Evolutionary conservation across 2,797 vertebrate genomes (phyloP), one percentile per base, ranked within the genome.

Genomic region (Betta splendens): DNA sequence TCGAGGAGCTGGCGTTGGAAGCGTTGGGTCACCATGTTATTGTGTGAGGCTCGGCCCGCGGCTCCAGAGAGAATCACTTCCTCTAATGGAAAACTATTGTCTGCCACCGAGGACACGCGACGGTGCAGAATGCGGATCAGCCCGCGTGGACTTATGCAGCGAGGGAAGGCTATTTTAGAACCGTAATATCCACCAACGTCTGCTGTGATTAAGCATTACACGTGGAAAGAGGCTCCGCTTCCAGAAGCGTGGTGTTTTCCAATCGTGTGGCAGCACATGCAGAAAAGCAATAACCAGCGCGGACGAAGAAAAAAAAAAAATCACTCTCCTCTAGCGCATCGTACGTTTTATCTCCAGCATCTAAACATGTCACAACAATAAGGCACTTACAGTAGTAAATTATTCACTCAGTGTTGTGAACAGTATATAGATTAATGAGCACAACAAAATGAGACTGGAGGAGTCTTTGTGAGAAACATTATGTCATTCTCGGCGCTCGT

Each of bases 11-110:
- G 0, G 49, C 39, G 70, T 81, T 44, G 65, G 67, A 33, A 69
- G 85, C 83, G 78, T 74, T 55, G 45, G 71, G 74, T 74, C 53
- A 52, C 53, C 3, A 61, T 75, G 82, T 87, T 85, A 86, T 88
- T 89, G 87, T 89, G 80, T 77, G 83, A 76, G 68, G 78, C 75
- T 73, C 58, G 69, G 83, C 81, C 76, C 23, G 50, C 16, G 72
- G 79, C 79, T 79, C 71, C 32, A 11, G 57, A 50, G 81, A 83
- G 83, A 87, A 89, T 89, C 83, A 83, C 78, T 81, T 71, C 78
- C 73, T 85, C 84, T 90, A 89, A 90, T 91, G 89, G 88, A 90
- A 89, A 91, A 91, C 86, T 71, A 88, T 89, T 90, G 90, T 89
- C 84, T 82, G 85, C 78, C 72, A 36, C 76, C 17, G 75, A 83